Percentiles rank a stretch among this genome's conserved stretches.
These are phyloP conservation scores for Ruditapes philippinarum DNA, from an alignment of 1,140 invertebrate genomes.

Conservation along the genomic window DNA sequence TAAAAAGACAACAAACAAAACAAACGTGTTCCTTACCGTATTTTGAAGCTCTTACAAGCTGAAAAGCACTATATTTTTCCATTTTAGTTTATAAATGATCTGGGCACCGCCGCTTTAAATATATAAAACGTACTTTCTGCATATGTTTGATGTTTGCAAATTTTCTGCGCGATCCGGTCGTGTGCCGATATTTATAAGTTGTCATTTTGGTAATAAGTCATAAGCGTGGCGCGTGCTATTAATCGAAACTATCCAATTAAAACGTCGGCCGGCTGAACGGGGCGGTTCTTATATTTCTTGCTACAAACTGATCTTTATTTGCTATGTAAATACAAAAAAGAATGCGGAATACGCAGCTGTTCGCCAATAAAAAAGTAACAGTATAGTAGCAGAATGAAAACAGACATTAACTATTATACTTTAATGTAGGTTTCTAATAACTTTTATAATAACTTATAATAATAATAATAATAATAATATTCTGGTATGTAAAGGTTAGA, in stretches of 20 bases:
- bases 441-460: too few relatives aligned
- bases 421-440: too few relatives aligned
- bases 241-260: slow-evolving; percentile 4
- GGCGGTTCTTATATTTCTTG: neutral
- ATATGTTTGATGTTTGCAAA: neutral
- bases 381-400: too few relatives aligned
- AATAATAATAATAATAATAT: too few relatives aligned
- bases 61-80: slow-evolving; percentile 54
- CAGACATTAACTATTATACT: too few relatives aligned
- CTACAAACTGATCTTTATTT: neutral
- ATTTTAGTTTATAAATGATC: slow-evolving; percentile 45
- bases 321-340: slow-evolving; percentile 3
- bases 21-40: slow-evolving; percentile 40
- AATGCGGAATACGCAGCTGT: too few relatives aligned
- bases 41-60: neutral
- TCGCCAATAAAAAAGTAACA: too few relatives aligned
- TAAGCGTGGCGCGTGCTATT: neutral
- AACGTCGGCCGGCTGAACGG: neutral
- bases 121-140: neutral
- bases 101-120: slow-evolving; percentile 17
- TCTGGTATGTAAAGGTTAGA: too few relatives aligned
- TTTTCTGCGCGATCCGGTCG: neutral
- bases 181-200: slow-evolving; percentile 11
- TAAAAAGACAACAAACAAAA: too few relatives aligned
- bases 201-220: neutral